Conservation (phyloP, 2,113 vertebrate species). For the Datnioides undecimradiatus region DNA sequence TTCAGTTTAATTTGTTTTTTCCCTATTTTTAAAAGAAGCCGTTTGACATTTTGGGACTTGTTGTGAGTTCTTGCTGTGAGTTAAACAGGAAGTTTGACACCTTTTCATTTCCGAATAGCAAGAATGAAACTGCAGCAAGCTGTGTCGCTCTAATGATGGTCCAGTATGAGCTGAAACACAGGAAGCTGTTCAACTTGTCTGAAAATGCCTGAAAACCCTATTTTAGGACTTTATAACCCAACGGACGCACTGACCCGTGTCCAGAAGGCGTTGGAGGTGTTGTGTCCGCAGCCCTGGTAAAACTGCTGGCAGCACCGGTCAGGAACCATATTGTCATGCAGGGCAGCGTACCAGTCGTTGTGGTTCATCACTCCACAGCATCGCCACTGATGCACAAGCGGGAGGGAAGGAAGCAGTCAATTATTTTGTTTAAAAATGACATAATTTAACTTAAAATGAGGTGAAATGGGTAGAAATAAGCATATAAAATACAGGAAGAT, state of each 20-base stretch:
- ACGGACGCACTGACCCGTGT: slow-evolving; percentile 84
- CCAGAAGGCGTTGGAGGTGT: slow-evolving; percentile 90
- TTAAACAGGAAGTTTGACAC: neutral
- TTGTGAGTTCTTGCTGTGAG: neutral
- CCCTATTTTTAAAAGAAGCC: neutral
- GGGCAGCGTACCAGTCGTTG: slow-evolving; percentile 91
- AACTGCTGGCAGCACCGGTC: slow-evolving; percentile 94
- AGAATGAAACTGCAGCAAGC: too few species aligned
- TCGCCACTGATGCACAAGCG: slow-evolving; percentile 85
- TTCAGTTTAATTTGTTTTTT: neutral
- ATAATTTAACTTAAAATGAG: neutral
- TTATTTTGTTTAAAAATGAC: neutral
- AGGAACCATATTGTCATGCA: slow-evolving; percentile 91
- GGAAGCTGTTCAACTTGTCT: too few species aligned
- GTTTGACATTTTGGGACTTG: neutral
- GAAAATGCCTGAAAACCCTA: too few species aligned
- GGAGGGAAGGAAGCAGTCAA: neutral
- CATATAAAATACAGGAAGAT: neutral
- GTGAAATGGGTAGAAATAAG: neutral
- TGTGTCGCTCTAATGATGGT: too few species aligned
- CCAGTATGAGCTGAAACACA: too few species aligned
- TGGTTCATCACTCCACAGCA: slow-evolving; percentile 93
- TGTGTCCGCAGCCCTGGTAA: slow-evolving; percentile 90
- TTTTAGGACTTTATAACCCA: neutral
- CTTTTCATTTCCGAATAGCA: too few species aligned